Percentiles rank a stretch among this genome's conserved stretches.
phyloP scores from a whole-genome alignment of 1,140 invertebrate genomes.

The Chironomus striatipennis region DNA sequence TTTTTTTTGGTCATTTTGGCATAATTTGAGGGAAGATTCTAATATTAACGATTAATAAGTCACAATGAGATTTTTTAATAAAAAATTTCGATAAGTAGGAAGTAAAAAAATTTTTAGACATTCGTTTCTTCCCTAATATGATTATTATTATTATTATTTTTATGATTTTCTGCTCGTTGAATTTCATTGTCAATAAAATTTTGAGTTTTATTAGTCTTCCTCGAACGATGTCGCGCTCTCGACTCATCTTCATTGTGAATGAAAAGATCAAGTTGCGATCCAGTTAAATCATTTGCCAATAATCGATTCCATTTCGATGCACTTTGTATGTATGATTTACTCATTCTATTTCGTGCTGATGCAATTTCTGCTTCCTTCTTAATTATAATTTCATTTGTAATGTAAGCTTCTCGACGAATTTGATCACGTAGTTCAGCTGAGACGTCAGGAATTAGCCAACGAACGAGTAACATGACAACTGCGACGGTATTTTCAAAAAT shows the following conservation, averaged over 20 bases:
- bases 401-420: slow-evolving; percentile 75
- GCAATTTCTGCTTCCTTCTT: slow-evolving; percentile 55
- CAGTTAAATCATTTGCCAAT: neutral
- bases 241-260: neutral
- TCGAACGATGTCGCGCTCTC: neutral
- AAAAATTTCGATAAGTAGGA: too few relatives aligned
- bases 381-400: slow-evolving; percentile 86
- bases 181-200: neutral
- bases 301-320: neutral
- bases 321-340: neutral
- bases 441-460: slow-evolving; percentile 82
- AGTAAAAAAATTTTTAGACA: neutral
- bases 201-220: neutral
- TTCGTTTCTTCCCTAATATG: neutral
- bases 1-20: slow-evolving; percentile 10
- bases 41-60: neutral
- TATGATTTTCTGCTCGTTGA: neutral
- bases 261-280: slow-evolving; percentile 11
- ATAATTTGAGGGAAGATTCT: neutral
- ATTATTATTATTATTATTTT: neutral
- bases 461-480: slow-evolving; percentile 70
- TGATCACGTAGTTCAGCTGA: slow-evolving; percentile 63
- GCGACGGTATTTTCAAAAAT: slow-evolving; percentile 89
- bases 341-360: neutral
- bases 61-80: neutral